Evolutionary conservation across 2,113 vertebrate genomes (phyloP).

Genomic region (Odocoileus virginianus): DNA sequence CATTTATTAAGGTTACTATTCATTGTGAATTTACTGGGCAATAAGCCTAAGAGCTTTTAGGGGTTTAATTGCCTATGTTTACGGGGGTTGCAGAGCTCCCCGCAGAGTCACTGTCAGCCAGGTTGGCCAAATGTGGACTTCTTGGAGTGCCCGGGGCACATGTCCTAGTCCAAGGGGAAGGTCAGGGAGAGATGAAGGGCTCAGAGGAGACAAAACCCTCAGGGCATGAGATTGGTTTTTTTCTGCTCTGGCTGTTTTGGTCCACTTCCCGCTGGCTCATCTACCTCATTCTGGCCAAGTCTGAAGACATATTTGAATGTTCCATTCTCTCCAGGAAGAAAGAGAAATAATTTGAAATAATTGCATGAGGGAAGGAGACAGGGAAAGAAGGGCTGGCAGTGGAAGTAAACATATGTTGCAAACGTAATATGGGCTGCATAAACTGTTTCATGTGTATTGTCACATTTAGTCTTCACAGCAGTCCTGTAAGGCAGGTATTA

Average conservation of each 20-base stretch:
- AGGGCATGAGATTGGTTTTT: slow-evolving; percentile 42
- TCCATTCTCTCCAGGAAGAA: slow-evolving; percentile 4
- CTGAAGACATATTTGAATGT: background rate
- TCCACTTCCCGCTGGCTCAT: slow-evolving; percentile 10
- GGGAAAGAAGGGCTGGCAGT: background rate
- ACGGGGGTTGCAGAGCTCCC: slow-evolving; percentile 77
- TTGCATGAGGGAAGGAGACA: background rate
- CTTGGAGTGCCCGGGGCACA: background rate
- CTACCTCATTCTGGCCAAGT: background rate
- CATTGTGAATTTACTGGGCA: slow-evolving; percentile 81
- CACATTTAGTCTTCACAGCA: background rate
- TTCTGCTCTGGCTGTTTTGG: slow-evolving; percentile 47
- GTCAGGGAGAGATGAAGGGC: slow-evolving; percentile 62
- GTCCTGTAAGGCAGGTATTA: background rate
- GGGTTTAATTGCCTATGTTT: slow-evolving; percentile 82
- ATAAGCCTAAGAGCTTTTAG: slow-evolving; percentile 80
- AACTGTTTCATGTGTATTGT: background rate
- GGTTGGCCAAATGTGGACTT: slow-evolving; percentile 73
- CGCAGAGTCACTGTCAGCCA: slow-evolving; percentile 73
- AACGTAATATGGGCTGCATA: background rate
- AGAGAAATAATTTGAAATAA: slow-evolving; percentile 16
- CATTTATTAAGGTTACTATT: slow-evolving; percentile 85
- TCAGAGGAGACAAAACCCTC: slow-evolving; percentile 25
- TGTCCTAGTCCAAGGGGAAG: slow-evolving; percentile 58
- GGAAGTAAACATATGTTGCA: background rate